These are phyloP conservation scores for Emmelina monodactyla DNA, from an alignment of 2,888 invertebrate species.

Conservation along the genomic window DNA sequence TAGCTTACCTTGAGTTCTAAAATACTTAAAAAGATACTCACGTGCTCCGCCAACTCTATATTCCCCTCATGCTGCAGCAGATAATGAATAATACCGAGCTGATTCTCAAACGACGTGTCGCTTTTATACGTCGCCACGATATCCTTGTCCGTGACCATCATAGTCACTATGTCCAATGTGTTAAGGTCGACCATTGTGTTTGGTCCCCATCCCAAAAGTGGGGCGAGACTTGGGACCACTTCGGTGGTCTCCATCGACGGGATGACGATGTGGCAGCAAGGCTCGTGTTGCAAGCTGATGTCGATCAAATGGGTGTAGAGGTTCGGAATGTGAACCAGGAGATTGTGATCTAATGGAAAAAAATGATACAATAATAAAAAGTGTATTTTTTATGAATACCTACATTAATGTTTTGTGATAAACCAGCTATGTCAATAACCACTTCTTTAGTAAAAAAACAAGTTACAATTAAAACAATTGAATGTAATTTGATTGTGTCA, in stretches of 20 bases:
- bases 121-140: constrained; percentile 74
- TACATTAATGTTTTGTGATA: too few species aligned
- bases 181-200: constrained; percentile 71
- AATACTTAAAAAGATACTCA: constrained; percentile 26
- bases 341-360: too few species aligned
- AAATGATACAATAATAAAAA: too few species aligned
- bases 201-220: constrained; percentile 63
- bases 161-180: constrained; percentile 75
- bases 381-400: too few species aligned
- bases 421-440: too few species aligned
- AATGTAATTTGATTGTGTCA: too few species aligned
- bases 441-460: too few species aligned
- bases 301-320: constrained; percentile 87
- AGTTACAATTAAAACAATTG: too few species aligned
- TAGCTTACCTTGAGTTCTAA: too few species aligned
- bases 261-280: constrained; percentile 80
- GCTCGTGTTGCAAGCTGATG: constrained; percentile 83
- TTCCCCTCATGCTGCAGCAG: constrained; percentile 81
- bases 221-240: constrained; percentile 70
- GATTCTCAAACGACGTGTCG: constrained; percentile 72
- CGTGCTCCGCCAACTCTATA: constrained; percentile 76
- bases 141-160: constrained; percentile 71
- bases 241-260: constrained; percentile 63
- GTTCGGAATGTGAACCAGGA: constrained; percentile 82
- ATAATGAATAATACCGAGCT: constrained; percentile 83